Percentiles rank a stretch among this genome's conserved stretches.
Conservation (phyloP, 1,140 invertebrate genomes). For the Heliconius nattereri region DNA sequence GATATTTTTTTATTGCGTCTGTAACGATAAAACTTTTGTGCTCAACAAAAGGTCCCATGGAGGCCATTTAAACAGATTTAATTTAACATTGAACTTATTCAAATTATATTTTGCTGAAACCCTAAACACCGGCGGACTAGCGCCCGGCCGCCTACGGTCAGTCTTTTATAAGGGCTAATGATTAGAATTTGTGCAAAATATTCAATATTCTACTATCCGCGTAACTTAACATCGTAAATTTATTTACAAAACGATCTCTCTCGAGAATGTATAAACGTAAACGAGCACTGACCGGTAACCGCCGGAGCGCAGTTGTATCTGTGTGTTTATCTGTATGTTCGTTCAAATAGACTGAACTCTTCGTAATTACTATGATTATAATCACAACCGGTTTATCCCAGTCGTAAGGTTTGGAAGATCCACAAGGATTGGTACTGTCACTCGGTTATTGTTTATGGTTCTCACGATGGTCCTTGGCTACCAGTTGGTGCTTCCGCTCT, state of each 20-base stretch:
- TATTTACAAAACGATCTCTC: conserved; percentile 73
- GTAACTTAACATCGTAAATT: conserved; percentile 71
- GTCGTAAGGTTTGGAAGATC: conserved; percentile 50
- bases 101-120: conserved; percentile 57
- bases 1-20: conserved; percentile 12
- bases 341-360: background rate
- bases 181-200: conserved; percentile 80
- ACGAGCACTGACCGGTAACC: conserved; percentile 73
- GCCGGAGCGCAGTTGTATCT: conserved; percentile 56
- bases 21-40: conserved; percentile 28
- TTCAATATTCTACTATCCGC: conserved; percentile 63
- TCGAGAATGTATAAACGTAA: conserved; percentile 55
- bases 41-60: conserved; percentile 31
- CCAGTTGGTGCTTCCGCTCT: conserved; percentile 88
- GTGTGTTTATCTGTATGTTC: background rate
- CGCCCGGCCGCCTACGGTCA: conserved; percentile 78
- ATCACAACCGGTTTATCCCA: conserved; percentile 56
- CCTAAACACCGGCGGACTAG: conserved; percentile 61
- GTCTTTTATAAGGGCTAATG: conserved; percentile 70
- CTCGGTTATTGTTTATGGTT: conserved; percentile 42
- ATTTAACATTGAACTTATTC: conserved; percentile 31
- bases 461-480: conserved; percentile 71
- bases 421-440: conserved; percentile 47
- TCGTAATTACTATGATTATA: conserved; percentile 25
- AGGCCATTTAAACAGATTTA: conserved; percentile 20